Percentiles rank a stretch among this genome's conserved stretches.
These are phyloP conservation scores for Geotrupes spiniger DNA, from an alignment of 2,888 invertebrate genomes.

Conservation along the genomic window DNA sequence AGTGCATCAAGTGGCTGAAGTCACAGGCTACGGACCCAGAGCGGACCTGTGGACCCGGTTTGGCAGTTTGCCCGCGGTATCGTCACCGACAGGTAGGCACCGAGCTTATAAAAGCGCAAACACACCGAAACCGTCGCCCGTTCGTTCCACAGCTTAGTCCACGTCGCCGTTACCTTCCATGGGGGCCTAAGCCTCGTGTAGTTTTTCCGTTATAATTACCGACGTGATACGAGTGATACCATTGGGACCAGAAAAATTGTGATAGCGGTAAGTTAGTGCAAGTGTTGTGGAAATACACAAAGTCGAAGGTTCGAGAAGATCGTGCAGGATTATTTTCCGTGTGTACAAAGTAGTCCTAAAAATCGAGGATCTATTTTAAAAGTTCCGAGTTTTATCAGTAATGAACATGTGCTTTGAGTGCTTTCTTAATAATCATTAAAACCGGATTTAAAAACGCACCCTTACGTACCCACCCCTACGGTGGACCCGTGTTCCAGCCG, in stretches of 20 bases:
- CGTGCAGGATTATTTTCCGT: conserved; percentile 2
- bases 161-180: conserved; percentile 32
- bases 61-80: conserved; percentile 40
- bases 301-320: neutral
- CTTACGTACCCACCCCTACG: no score
- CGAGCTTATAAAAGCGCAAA: conserved; percentile 60
- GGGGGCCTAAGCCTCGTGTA: conserved; percentile 44
- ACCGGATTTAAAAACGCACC: no score
- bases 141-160: conserved; percentile 56
- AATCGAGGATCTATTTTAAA: no score
- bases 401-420: no score
- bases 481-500: no score
- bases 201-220: conserved; percentile 22
- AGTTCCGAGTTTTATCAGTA: no score
- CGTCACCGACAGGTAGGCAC: conserved; percentile 55
- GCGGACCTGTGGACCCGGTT: conserved; percentile 33
- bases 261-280: conserved; percentile 46
- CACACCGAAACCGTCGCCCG: conserved; percentile 55
- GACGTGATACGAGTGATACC: conserved; percentile 39
- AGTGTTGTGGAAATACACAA: conserved; percentile 9
- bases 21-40: neutral
- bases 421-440: no score
- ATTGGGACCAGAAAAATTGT: conserved; percentile 46
- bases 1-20: conserved; percentile 14
- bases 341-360: no score